These are phyloP conservation scores for Sabatieria punctata DNA, from an alignment of 2,888 invertebrate species.

Conservation along the genomic window DNA sequence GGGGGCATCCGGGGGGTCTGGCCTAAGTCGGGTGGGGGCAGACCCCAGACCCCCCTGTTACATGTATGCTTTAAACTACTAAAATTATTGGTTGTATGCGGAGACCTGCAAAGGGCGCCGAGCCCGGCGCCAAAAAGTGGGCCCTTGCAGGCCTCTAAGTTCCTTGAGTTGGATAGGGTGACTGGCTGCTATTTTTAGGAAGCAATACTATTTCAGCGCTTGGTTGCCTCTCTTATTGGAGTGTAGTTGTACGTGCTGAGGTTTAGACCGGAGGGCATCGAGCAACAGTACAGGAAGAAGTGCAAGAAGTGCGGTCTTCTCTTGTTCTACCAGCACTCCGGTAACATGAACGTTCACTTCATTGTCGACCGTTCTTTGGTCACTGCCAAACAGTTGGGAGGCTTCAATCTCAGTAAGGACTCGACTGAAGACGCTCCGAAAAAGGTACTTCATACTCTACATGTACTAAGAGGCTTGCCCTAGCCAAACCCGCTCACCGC, in stretches of 20 bases:
- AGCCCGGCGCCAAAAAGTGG: no score
- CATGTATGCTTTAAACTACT: no score
- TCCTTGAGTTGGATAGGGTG: no score
- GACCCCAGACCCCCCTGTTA: no score
- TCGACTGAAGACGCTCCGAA: neutral
- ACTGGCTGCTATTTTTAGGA: neutral
- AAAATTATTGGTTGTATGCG: no score
- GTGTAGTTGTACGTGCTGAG: conserved; percentile 5
- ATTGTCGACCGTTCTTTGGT: conserved; percentile 42
- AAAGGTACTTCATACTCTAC: no score
- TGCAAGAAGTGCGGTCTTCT: conserved; percentile 61
- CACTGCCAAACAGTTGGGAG: neutral
- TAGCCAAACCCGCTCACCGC: no score
- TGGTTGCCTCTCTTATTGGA: neutral
- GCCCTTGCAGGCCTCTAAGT: no score
- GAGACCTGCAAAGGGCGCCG: no score
- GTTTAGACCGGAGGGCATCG: conserved; percentile 64
- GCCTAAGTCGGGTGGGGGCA: no score
- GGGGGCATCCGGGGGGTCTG: no score
- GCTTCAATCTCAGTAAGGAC: neutral
- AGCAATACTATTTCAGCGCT: neutral
- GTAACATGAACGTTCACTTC: conserved; percentile 64
- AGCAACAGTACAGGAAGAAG: conserved; percentile 71
- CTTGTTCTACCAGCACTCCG: conserved; percentile 76
- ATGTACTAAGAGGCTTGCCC: no score